phyloP scores from a whole-genome alignment of 2,113 vertebrate genomes.

The Scatophagus argus region DNA sequence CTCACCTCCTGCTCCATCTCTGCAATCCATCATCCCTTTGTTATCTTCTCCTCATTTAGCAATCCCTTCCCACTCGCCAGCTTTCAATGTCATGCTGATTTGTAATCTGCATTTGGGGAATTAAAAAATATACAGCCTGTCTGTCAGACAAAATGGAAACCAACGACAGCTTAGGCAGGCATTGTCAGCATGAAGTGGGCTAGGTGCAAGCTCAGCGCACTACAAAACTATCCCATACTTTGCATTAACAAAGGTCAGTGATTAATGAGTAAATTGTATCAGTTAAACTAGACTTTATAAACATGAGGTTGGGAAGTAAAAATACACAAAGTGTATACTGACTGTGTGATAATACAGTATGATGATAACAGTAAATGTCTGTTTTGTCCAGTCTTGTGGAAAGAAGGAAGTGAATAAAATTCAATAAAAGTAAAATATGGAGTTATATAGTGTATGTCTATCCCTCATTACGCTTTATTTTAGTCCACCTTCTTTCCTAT shows the following conservation, averaged over 20 bases:
- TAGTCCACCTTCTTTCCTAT: not conserved
- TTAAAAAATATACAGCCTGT: not conserved
- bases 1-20: not conserved
- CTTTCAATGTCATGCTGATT: constrained; percentile 9
- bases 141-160: not conserved
- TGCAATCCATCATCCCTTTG: not conserved
- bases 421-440: not conserved
- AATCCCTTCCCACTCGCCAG: not conserved
- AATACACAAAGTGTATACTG: not conserved
- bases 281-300: not conserved
- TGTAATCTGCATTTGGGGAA: constrained; percentile 6
- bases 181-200: not conserved
- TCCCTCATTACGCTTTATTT: not conserved
- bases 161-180: not conserved
- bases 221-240: not conserved
- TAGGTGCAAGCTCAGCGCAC: not conserved
- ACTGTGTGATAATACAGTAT: not conserved
- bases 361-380: not conserved
- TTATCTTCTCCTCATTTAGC: not conserved
- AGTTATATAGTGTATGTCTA: not conserved
- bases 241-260: not conserved
- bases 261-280: not conserved
- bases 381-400: not conserved
- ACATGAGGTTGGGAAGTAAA: not conserved
- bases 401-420: not conserved